These are phyloP conservation scores for Agonopterix heracliana DNA, from an alignment of 2,888 invertebrate genomes.

Conservation along the genomic window DNA sequence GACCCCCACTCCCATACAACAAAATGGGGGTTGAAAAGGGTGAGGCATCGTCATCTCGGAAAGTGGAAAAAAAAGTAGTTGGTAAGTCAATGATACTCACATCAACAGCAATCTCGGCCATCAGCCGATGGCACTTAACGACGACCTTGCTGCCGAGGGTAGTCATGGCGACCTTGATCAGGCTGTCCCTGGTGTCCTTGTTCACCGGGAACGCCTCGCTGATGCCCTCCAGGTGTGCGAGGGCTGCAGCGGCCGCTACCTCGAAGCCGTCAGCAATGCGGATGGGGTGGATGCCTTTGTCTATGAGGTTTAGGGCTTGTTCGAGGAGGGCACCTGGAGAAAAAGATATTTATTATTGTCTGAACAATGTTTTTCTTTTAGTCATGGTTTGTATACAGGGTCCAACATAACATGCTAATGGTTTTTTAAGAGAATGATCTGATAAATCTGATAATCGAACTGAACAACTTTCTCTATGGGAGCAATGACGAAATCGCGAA, in stretches of 20 bases:
- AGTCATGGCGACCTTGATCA: conserved; percentile 97
- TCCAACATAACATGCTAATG: too few species aligned
- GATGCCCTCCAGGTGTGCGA: conserved; percentile 90
- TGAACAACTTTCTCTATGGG: too few species aligned
- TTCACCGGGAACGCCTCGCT: conserved; percentile 93
- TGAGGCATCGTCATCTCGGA: too few species aligned
- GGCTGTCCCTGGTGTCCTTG: conserved; percentile 87
- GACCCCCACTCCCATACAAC: too few species aligned
- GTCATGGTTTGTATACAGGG: too few species aligned
- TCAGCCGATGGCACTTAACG: conserved; percentile 96
- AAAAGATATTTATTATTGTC: neutral
- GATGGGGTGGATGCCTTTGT: conserved; percentile 98
- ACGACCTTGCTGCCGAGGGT: conserved; percentile 99
- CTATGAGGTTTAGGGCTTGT: conserved; percentile 93
- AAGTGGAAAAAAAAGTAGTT: too few species aligned
- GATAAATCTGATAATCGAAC: too few species aligned
- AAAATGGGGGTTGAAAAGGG: too few species aligned
- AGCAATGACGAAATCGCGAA: too few species aligned
- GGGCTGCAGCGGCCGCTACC: conserved; percentile 93
- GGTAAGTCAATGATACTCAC: too few species aligned
- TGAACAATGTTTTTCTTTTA: neutral
- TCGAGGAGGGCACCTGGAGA: conserved; percentile 90
- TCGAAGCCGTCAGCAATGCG: conserved; percentile 99
- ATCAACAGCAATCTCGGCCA: conserved; percentile 98
- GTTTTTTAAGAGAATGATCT: too few species aligned